Percentiles rank a stretch among this genome's conserved stretches.
Conservation (phyloP, 1,140 invertebrate genomes). For the Bombus impatiens region DNA sequence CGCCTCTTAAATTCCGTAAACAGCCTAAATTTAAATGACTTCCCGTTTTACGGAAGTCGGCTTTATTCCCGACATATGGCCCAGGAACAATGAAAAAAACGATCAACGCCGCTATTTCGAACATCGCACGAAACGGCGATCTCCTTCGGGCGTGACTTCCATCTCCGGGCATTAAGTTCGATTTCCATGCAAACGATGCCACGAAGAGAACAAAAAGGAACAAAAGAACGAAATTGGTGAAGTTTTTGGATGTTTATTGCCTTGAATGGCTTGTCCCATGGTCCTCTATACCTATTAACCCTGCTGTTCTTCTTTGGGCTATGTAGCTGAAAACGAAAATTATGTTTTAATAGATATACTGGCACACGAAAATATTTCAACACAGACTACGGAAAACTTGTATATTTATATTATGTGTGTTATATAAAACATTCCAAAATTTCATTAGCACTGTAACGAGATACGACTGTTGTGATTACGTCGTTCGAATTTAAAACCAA, state of each 20-base stretch:
- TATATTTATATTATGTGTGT: too few species aligned
- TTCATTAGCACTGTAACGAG: too few species aligned
- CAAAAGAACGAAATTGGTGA: neutral
- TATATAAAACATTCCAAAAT: too few species aligned
- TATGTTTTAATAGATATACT: neutral
- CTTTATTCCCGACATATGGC: slow-evolving; percentile 67
- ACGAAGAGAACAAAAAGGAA: neutral
- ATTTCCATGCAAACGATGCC: slow-evolving; percentile 33
- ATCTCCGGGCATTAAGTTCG: slow-evolving; percentile 6
- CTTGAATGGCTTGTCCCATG: neutral
- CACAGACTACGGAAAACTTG: too few species aligned
- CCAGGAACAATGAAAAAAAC: slow-evolving; percentile 39
- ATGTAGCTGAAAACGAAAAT: neutral
- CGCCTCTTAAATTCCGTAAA: slow-evolving; percentile 50
- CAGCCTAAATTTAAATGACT: slow-evolving; percentile 68
- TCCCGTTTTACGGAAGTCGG: slow-evolving; percentile 67
- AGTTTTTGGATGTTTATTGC: neutral
- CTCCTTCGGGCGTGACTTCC: neutral
- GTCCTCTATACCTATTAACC: neutral
- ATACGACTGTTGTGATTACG: too few species aligned
- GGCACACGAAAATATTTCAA: too few species aligned
- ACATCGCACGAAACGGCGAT: slow-evolving; percentile 12
- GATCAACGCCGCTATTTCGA: slow-evolving; percentile 36
- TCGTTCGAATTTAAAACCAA: too few species aligned
- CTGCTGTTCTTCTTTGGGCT: neutral